These are phyloP conservation scores for Dendropsophus ebraccatus DNA, from an alignment of 2,113 vertebrate genomes.

Conservation along the genomic window DNA sequence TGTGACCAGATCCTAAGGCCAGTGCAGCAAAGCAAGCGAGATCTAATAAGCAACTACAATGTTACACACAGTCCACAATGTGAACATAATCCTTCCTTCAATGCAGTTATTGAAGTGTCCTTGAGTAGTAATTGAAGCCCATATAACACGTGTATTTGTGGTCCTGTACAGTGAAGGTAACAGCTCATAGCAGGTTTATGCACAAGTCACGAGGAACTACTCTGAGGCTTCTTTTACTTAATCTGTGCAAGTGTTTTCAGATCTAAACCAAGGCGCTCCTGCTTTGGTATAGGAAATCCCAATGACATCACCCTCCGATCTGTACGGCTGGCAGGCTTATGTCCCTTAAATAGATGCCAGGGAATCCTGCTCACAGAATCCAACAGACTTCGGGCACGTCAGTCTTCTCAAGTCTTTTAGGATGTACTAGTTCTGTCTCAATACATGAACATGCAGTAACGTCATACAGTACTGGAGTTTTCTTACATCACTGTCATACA, in stretches of 20 bases:
- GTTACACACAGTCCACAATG: no score
- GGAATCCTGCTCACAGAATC: neutral
- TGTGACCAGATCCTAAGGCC: no score
- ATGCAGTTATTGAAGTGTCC: neutral
- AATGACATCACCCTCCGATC: neutral
- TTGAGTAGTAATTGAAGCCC: neutral
- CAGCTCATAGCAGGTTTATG: neutral
- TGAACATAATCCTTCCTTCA: neutral
- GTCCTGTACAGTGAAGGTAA: neutral
- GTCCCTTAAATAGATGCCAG: neutral
- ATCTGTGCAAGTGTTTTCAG: neutral
- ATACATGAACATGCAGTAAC: no score
- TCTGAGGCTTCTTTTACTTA: neutral
- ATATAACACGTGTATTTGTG: neutral
- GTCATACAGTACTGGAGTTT: no score
- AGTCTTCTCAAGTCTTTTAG: neutral
- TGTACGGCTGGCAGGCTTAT: neutral
- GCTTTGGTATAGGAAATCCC: neutral
- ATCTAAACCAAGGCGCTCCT: neutral
- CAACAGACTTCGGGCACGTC: neutral
- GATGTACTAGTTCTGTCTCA: neutral
- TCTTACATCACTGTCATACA: no score
- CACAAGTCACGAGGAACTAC: neutral
- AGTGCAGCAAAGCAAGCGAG: no score
- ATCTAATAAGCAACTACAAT: no score